Percentiles rank a stretch among this genome's conserved stretches.
Evolutionary conservation across 2,888 invertebrate genomes (phyloP).

Genomic region (Platerodrilus igneus): DNA sequence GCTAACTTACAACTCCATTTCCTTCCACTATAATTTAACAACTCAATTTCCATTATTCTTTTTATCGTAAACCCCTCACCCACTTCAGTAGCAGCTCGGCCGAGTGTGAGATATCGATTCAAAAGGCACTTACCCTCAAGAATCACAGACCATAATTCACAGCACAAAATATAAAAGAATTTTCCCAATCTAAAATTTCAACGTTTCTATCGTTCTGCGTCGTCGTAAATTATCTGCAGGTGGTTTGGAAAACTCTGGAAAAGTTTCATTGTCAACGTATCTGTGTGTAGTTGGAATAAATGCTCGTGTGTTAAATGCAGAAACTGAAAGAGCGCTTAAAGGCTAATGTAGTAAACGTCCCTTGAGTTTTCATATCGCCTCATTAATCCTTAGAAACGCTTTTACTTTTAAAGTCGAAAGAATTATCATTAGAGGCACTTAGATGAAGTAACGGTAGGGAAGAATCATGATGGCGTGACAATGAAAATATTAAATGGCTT

Average conservation of each 20-base stretch:
- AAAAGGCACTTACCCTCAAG: slow-evolving; percentile 17
- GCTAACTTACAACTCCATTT: background rate
- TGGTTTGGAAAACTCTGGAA: slow-evolving; percentile 9
- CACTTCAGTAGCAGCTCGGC: slow-evolving; percentile 13
- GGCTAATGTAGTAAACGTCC: slow-evolving; percentile 28
- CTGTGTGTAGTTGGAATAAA: too few species aligned
- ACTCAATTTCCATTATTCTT: slow-evolving; percentile 12
- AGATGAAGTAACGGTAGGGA: slow-evolving; percentile 11
- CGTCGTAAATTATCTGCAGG: slow-evolving; percentile 10
- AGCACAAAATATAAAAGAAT: slow-evolving; percentile 14
- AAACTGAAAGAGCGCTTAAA: slow-evolving; percentile 21
- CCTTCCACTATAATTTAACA: slow-evolving; percentile 7
- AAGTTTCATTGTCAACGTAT: slow-evolving; percentile 6
- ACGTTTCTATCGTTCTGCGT: slow-evolving; percentile 14
- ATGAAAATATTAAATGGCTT: slow-evolving; percentile 14
- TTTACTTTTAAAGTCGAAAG: slow-evolving; percentile 30
- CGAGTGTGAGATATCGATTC: slow-evolving; percentile 22
- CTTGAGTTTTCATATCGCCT: slow-evolving; percentile 29
- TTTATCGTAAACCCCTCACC: slow-evolving; percentile 8
- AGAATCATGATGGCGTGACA: slow-evolving; percentile 9
- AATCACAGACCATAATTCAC: slow-evolving; percentile 15
- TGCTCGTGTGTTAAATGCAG: too few species aligned
- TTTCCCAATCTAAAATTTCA: slow-evolving; percentile 17
- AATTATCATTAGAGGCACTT: slow-evolving; percentile 27
- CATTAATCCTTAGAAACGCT: slow-evolving; percentile 32